phyloP scores from a whole-genome alignment of 30 jellyfish, hydroid and myxozoan species.

The Pelagia noctiluca region DNA sequence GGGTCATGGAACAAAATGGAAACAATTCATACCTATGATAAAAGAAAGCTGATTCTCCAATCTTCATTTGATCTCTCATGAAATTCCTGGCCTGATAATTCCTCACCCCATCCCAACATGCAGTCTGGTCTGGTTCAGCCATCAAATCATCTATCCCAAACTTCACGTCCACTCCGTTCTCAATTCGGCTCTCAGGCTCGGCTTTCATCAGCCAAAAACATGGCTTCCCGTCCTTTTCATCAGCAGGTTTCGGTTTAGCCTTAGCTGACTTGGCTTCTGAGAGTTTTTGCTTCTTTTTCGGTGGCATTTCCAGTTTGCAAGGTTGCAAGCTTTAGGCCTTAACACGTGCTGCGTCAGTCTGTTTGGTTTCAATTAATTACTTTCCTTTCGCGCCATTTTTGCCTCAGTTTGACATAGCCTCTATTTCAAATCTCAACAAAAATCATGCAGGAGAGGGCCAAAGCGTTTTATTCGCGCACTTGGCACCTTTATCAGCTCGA shows the following conservation, averaged over 20 bases:
- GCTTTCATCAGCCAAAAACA: slow-evolving; percentile 91
- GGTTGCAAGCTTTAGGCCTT: no score
- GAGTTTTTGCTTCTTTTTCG: slow-evolving; percentile 31
- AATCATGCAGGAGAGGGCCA: no score
- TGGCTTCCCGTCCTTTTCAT: slow-evolving; percentile 1
- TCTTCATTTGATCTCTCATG: slow-evolving; percentile 89
- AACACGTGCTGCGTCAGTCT: no score
- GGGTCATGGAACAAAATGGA: no score
- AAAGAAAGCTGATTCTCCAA: slow-evolving; percentile 89
- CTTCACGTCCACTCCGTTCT: slow-evolving; percentile 94
- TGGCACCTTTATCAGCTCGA: no score
- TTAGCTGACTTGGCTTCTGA: background rate
- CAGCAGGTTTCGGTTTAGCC: background rate
- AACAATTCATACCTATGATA: slow-evolving; percentile 93
- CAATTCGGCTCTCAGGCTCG: slow-evolving; percentile 93
- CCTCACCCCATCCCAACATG: slow-evolving; percentile 97
- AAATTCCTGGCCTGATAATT: slow-evolving; percentile 94
- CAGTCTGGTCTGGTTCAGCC: slow-evolving; percentile 86
- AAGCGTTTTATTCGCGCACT: no score
- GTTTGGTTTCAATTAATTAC: no score
- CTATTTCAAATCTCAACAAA: no score
- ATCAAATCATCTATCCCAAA: slow-evolving; percentile 91
- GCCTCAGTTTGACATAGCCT: no score
- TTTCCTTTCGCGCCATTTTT: no score
- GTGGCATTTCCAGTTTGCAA: slow-evolving; percentile 21